These are phyloP conservation scores for Nesometra sesokonis DNA, from an alignment of 35 echinoderm and acorn worm genomes.

Conservation along the genomic window DNA sequence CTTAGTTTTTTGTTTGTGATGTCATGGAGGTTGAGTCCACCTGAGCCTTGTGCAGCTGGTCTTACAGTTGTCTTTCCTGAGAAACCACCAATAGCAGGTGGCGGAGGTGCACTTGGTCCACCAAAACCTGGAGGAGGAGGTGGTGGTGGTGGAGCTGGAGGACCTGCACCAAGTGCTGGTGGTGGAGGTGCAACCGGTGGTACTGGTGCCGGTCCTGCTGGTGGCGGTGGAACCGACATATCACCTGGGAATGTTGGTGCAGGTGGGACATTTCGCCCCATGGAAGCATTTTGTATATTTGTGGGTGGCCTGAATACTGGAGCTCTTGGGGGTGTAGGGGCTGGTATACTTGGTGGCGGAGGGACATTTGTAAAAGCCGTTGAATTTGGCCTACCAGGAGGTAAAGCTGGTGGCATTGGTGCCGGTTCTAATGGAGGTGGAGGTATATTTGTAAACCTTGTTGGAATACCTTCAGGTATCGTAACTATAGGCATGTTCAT, in stretches of 20 bases:
- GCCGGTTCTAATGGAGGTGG: background rate
- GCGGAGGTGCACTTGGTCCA: background rate
- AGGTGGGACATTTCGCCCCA: background rate
- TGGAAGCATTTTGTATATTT: background rate
- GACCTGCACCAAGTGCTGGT: background rate
- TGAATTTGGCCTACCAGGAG: background rate
- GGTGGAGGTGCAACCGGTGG: background rate
- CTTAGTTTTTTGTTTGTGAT: background rate
- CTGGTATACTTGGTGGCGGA: background rate
- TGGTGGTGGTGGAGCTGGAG: conserved; percentile 3
- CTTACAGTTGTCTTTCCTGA: background rate
- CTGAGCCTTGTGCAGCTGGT: background rate
- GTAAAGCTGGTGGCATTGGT: background rate
- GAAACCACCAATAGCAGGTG: background rate
- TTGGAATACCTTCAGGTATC: background rate
- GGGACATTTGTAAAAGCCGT: background rate
- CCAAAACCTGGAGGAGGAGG: background rate
- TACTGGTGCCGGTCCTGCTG: background rate
- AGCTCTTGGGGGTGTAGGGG: background rate
- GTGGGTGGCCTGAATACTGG: background rate
- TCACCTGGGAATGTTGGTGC: background rate
- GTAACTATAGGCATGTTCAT: background rate
- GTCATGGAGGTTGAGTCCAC: background rate
- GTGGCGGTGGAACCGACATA: background rate
- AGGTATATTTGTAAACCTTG: background rate